Base-by-base conservation (phyloP, 2,888 invertebrate genomes). In the Helobdella robusta region DNA sequence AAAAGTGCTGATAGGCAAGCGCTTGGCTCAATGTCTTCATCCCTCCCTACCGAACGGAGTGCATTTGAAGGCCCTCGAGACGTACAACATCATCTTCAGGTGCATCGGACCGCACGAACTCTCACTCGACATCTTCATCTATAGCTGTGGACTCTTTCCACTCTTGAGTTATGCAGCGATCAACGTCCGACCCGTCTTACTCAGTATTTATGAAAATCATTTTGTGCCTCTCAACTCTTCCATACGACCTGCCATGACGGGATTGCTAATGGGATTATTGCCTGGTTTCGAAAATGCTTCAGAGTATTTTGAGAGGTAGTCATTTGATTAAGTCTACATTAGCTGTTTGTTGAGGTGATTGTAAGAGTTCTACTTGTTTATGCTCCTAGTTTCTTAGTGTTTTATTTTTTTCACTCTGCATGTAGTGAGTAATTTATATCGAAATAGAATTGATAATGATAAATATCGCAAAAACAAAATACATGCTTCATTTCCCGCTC, bases 1-100 rank as follows among this genome's bases (percentile, higher is more conserved):
- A 69, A 83, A 89, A 71, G 87, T 91, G 72, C 88, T 89, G 74
- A 89, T 92, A 70, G 88, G 89, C 60, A 93, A 92, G 81, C 84
- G 92, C 68, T 81, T 93, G 70, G 89, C 91, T 58, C 92, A 92
- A 83, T 93, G 92, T 78, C 87, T 92, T 84, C 91, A 93, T 81
- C 91, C 91, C 40, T 89, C 89, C 23, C 81, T 92, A 70, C 91
- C 92, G 28, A 88, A 89, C 64, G 91, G 92, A 40, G 92, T 92
- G 32, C 92, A 92, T 80, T 81, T 91, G 68, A 91, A 91, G 80
- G 90, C 91, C 28, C 81, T 92, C 71, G 91, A 92, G 81, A 89
- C 90, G 0, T 92, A 91, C 79, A 89, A 89, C 76, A 87, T 89
- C 71, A 89, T 92, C 76, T 91, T 92, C 81, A 87, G 87, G 76